These are phyloP conservation scores for Gambelia wislizenii DNA, from an alignment of 2,797 vertebrate genomes.

Conservation along the genomic window DNA sequence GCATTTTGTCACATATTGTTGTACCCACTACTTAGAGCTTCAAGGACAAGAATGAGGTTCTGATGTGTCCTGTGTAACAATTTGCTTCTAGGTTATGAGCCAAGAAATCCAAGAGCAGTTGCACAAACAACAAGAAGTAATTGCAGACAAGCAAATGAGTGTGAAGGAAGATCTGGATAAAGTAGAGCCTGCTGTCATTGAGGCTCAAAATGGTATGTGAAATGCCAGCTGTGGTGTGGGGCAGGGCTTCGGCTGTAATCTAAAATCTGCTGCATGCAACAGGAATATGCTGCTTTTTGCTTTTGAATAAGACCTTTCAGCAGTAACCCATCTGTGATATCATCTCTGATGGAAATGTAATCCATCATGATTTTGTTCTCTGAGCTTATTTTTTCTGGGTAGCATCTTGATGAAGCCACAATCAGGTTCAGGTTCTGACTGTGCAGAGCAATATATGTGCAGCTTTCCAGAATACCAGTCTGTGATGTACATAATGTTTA, in stretches of 20 bases:
- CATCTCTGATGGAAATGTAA: background rate
- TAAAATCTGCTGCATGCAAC: background rate
- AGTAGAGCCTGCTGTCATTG: constrained; percentile 97
- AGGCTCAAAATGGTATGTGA: constrained; percentile 95
- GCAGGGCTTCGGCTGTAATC: background rate
- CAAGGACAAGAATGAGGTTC: background rate
- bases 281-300: background rate
- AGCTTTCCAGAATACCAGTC: background rate
- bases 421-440: background rate
- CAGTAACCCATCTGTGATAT: background rate
- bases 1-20: background rate
- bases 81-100: constrained; percentile 91
- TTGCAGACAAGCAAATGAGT: constrained; percentile 96
- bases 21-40: background rate
- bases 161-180: constrained; percentile 97
- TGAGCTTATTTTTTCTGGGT: background rate
- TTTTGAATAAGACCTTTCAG: background rate
- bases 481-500: background rate
- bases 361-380: background rate
- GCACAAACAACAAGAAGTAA: constrained; percentile 96
- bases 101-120: constrained; percentile 98
- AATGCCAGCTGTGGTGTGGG: background rate
- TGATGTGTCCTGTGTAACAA: background rate
- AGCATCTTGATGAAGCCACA: background rate
- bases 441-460: background rate